phyloP scores from a whole-genome alignment of 2,888 invertebrate species.

The Synergus itoensis region DNA sequence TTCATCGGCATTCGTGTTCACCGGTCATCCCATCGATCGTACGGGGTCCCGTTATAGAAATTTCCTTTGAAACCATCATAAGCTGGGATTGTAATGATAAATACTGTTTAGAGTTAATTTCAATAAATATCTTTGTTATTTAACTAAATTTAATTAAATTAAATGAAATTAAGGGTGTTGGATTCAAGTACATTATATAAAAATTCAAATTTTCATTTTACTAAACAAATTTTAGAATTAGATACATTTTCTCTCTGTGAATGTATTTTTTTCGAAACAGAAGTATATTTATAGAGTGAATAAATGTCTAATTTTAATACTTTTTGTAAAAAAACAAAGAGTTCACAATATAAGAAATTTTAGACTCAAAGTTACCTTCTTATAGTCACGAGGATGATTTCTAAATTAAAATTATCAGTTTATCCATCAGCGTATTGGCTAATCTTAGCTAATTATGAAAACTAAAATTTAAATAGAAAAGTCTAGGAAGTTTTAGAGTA shows the following conservation, averaged over 20 bases:
- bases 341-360: not conserved
- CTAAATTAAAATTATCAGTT: slow-evolving; percentile 18
- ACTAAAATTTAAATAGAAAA: not conserved
- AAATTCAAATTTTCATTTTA: too few relatives aligned
- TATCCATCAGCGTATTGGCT: not conserved
- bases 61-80: not conserved
- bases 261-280: too few relatives aligned
- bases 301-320: not conserved
- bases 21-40: not conserved
- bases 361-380: not conserved
- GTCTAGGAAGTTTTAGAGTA: not conserved
- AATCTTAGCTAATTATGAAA: not conserved
- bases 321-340: not conserved
- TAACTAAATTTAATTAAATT: too few relatives aligned
- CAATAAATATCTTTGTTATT: not conserved
- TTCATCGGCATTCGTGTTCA: not conserved
- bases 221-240: too few relatives aligned
- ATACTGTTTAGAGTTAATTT: not conserved
- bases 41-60: not conserved
- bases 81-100: not conserved
- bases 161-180: too few relatives aligned
- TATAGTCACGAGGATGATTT: not conserved
- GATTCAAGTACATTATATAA: too few relatives aligned
- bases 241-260: too few relatives aligned
- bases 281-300: too few relatives aligned